phyloP scores from a whole-genome alignment of 30 jellyfish, hydroid and myxozoan genomes.

The Hydractinia symbiolongicarpus region DNA sequence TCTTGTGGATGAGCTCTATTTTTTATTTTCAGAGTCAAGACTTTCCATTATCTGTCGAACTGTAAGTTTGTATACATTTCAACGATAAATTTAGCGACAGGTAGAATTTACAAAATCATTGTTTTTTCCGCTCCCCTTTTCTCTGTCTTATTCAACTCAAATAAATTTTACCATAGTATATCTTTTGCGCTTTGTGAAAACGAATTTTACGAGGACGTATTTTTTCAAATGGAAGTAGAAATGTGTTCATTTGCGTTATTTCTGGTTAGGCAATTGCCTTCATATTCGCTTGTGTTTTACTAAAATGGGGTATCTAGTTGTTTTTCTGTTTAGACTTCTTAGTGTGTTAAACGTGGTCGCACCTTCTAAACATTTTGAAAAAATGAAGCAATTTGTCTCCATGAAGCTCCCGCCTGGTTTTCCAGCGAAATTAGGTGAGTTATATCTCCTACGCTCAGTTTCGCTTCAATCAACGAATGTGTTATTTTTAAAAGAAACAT shows the following conservation, averaged over 20 bases:
- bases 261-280: too few relatives aligned
- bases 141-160: too few relatives aligned
- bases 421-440: constrained; percentile 84
- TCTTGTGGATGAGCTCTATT: not conserved
- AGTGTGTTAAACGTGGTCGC: constrained; percentile 85
- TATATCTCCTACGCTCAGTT: not conserved
- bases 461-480: too few relatives aligned
- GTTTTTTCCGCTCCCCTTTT: too few relatives aligned
- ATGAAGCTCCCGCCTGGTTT: constrained; percentile 89
- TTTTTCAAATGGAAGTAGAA: too few relatives aligned
- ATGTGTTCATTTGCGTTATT: too few relatives aligned
- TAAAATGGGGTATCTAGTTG: not conserved
- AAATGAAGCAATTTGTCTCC: constrained; percentile 80
- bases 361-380: constrained; percentile 85
- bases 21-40: constrained; percentile 48
- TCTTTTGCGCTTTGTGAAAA: too few relatives aligned
- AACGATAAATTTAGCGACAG: not conserved
- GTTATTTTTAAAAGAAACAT: too few relatives aligned
- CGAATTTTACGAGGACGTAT: too few relatives aligned
- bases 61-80: constrained; percentile 37
- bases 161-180: too few relatives aligned
- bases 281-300: too few relatives aligned
- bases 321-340: constrained; percentile 45
- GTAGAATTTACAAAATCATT: too few relatives aligned
- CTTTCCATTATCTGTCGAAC: constrained; percentile 65